These are phyloP conservation scores for Corvus hawaiiensis DNA, from an alignment of 2,113 vertebrate species.

Conservation along the genomic window DNA sequence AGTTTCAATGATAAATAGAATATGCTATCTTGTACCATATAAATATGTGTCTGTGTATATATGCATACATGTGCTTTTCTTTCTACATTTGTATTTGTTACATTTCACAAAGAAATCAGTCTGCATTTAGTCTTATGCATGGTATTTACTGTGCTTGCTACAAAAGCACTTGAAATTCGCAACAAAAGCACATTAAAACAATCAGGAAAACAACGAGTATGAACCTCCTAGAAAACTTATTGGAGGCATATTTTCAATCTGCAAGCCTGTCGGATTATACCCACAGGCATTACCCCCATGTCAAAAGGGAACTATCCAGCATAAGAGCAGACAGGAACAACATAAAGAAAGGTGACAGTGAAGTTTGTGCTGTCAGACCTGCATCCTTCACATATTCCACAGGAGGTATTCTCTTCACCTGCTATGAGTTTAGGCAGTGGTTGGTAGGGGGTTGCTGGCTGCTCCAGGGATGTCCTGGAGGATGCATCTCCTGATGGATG, in stretches of 20 bases:
- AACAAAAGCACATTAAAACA: not conserved
- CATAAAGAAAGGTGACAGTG: not conserved
- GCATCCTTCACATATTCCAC: not conserved
- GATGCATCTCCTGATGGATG: not conserved
- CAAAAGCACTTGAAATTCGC: not conserved
- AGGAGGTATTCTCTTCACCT: conserved; percentile 24
- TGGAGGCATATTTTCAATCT: not conserved
- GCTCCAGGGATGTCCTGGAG: not conserved
- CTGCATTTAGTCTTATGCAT: not conserved
- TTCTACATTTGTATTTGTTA: not conserved
- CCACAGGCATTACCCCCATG: not conserved
- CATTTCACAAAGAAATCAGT: not conserved
- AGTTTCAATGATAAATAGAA: not conserved
- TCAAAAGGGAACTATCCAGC: not conserved
- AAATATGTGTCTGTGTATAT: not conserved
- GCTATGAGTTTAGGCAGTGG: not conserved
- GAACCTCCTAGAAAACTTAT: not conserved
- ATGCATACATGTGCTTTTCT: not conserved
- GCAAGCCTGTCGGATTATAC: not conserved
- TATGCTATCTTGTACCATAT: not conserved
- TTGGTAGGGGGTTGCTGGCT: not conserved
- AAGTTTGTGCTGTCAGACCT: not conserved
- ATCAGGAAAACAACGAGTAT: not conserved
- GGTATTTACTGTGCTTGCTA: not conserved
- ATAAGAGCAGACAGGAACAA: not conserved